Conservation (phyloP, 2,113 vertebrate species). For the Tauraco erythrolophus region DNA sequence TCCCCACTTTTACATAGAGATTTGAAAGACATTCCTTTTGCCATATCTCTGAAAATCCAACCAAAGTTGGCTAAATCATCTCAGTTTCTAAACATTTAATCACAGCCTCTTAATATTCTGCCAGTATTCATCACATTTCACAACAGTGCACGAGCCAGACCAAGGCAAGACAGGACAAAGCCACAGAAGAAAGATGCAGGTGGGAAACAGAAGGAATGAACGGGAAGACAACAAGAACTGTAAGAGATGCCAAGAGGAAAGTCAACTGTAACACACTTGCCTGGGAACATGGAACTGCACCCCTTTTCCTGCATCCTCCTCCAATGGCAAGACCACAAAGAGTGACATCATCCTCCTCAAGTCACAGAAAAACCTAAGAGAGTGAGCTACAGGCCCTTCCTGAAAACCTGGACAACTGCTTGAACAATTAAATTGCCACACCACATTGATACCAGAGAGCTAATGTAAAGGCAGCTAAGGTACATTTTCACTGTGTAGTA, state of each 20-base stretch:
- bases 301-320: not conserved
- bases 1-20: not conserved
- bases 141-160: not conserved
- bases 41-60: not conserved
- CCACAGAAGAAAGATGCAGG: not conserved
- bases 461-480: not conserved
- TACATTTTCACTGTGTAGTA: no score
- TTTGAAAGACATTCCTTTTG: not conserved
- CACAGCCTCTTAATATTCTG: not conserved
- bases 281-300: not conserved
- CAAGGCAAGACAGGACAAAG: not conserved
- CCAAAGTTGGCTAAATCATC: not conserved
- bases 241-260: not conserved
- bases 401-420: not conserved
- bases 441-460: not conserved
- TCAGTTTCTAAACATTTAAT: not conserved
- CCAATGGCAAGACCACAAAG: not conserved
- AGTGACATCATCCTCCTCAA: not conserved
- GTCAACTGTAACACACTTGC: not conserved
- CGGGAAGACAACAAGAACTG: accelerated
- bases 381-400: not conserved
- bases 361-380: accelerated
- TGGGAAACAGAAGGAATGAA: not conserved
- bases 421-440: not conserved
- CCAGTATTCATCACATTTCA: not conserved